Evolutionary conservation across 2,797 vertebrate genomes (phyloP).

Genomic region (Coregonus ussuriensis): DNA sequence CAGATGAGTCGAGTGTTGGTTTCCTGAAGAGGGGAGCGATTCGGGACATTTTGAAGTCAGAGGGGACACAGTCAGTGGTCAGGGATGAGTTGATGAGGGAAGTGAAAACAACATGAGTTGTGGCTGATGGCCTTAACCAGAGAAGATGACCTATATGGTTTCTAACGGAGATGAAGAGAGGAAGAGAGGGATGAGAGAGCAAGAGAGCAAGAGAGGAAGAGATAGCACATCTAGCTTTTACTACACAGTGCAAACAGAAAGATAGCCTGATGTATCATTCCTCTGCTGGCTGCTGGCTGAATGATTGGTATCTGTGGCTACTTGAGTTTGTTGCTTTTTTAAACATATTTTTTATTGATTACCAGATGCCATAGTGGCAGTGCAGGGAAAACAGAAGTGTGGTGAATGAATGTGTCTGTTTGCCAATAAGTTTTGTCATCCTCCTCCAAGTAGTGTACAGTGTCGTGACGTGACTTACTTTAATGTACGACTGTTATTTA

Average conservation of each 20-base stretch:
- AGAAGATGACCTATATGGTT: neutral
- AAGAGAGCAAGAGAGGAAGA: too few relatives aligned
- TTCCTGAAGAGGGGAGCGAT: too few relatives aligned
- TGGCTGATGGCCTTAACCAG: neutral
- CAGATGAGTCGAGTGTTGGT: too few relatives aligned
- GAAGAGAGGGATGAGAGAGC: too few relatives aligned
- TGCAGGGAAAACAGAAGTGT: neutral
- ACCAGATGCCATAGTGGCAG: neutral
- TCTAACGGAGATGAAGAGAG: neutral
- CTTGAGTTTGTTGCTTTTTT: constrained; percentile 1
- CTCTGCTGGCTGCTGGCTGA: neutral
- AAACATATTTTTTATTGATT: neutral
- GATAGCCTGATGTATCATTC: neutral
- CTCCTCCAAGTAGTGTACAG: too few relatives aligned
- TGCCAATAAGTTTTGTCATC: neutral
- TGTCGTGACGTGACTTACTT: too few relatives aligned
- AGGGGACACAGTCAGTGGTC: too few relatives aligned
- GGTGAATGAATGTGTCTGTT: neutral
- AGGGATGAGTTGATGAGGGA: neutral
- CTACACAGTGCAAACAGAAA: neutral
- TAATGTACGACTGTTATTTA: too few relatives aligned
- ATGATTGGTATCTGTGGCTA: neutral
- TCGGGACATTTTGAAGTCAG: too few relatives aligned
- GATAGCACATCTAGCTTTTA: neutral
- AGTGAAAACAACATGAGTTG: neutral